These are phyloP conservation scores for Cheracebus regulus DNA, from an alignment of 2,797 vertebrate genomes.

Conservation along the genomic window DNA sequence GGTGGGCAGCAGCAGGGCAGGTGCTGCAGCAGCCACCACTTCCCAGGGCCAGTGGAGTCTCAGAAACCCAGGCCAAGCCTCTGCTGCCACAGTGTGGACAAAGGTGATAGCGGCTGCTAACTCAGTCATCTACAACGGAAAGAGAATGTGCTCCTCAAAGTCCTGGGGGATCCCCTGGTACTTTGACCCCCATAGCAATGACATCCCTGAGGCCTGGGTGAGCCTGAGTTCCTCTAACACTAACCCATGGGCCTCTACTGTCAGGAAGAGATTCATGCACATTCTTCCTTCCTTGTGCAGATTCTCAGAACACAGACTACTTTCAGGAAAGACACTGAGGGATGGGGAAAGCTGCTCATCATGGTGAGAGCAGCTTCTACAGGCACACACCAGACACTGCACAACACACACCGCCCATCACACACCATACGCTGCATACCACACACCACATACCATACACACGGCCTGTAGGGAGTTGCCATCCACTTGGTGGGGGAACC, in stretches of 20 bases:
- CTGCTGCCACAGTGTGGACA: neutral
- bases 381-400: neutral
- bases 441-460: neutral
- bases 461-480: neutral
- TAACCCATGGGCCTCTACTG: neutral
- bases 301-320: neutral
- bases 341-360: neutral
- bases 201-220: neutral
- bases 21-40: neutral
- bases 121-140: neutral
- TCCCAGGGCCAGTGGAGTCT: neutral
- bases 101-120: neutral
- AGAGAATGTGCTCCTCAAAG: neutral
- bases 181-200: neutral
- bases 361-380: neutral
- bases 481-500: neutral
- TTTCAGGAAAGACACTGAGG: neutral
- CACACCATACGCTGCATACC: too few species aligned
- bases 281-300: neutral
- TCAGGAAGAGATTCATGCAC: neutral
- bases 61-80: neutral
- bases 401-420: too few species aligned
- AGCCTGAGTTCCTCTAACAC: neutral
- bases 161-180: neutral
- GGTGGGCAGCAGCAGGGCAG: neutral